Conservation (phyloP, 2,113 vertebrate genomes). For the Patagioenas fasciata region DNA sequence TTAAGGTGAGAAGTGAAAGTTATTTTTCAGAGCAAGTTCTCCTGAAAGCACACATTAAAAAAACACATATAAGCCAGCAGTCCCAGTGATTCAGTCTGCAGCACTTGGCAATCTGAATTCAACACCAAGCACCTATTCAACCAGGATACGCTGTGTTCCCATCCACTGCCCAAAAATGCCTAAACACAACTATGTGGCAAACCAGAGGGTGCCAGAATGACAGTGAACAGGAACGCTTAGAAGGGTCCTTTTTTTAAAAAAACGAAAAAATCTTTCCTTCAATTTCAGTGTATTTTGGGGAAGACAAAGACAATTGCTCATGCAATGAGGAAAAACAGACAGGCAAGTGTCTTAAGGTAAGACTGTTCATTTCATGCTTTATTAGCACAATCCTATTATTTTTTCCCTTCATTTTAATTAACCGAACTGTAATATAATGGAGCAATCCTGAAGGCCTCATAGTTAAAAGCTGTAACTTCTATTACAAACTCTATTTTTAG, state of each 20-base stretch:
- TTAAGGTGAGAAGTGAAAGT: constrained; percentile 29
- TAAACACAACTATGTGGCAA: background rate
- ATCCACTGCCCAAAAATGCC: background rate
- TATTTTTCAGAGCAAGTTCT: constrained; percentile 35
- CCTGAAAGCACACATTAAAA: background rate
- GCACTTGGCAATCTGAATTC: constrained; percentile 1
- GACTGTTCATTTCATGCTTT: constrained; percentile 63
- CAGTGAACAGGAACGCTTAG: background rate
- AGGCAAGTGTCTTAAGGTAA: constrained; percentile 51
- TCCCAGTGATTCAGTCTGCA: background rate
- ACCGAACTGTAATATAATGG: background rate
- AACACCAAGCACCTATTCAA: background rate
- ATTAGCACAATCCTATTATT: constrained; percentile 49
- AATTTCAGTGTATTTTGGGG: constrained; percentile 41
- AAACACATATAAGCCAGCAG: background rate
- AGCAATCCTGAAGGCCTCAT: background rate
- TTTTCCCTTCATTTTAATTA: constrained; percentile 50
- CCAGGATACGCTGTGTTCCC: background rate
- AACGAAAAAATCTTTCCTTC: background rate
- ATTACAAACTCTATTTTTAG: constrained; percentile 19
- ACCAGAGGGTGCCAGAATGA: background rate
- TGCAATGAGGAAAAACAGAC: constrained; percentile 47
- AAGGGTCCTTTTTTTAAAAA: background rate
- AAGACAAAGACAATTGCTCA: constrained; percentile 56
- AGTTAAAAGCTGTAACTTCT: background rate